Conservation (phyloP, 2,797 vertebrate genomes). For the Linurgus olivaceus region DNA sequence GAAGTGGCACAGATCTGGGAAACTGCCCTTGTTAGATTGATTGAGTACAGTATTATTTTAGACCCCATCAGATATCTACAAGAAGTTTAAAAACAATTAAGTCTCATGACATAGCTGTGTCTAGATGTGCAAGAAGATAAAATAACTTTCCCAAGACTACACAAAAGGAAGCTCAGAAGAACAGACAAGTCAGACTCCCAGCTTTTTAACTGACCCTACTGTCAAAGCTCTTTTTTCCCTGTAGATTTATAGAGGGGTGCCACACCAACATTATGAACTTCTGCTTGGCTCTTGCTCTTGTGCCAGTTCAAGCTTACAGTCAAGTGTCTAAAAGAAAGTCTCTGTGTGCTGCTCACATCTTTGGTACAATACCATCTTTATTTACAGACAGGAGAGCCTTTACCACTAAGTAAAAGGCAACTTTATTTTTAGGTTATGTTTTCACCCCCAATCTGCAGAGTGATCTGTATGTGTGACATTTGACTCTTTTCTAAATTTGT, state of each 20-base stretch:
- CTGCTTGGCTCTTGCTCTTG: not conserved
- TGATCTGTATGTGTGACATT: not conserved
- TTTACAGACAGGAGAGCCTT: not conserved
- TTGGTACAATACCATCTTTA: conserved; percentile 13
- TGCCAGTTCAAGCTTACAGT: not conserved
- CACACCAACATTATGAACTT: not conserved
- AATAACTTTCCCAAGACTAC: conserved; percentile 23
- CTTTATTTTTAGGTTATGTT: conserved; percentile 49
- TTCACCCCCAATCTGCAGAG: not conserved
- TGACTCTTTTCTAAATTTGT: conserved; percentile 11
- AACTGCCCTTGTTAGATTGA: not conserved
- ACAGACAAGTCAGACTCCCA: not conserved
- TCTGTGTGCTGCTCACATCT: not conserved
- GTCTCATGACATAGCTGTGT: not conserved
- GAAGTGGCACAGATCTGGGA: not conserved
- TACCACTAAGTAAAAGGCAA: not conserved
- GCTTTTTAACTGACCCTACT: not conserved
- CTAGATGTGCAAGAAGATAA: not conserved
- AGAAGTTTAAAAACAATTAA: not conserved
- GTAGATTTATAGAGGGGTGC: not conserved
- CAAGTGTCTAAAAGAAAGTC: not conserved
- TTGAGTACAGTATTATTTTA: not conserved
- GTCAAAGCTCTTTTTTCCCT: not conserved
- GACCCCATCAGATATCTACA: not conserved
- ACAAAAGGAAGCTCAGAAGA: not conserved